Base-by-base conservation (phyloP, 1,140 invertebrate genomes). In the Cherax destructor region DNA sequence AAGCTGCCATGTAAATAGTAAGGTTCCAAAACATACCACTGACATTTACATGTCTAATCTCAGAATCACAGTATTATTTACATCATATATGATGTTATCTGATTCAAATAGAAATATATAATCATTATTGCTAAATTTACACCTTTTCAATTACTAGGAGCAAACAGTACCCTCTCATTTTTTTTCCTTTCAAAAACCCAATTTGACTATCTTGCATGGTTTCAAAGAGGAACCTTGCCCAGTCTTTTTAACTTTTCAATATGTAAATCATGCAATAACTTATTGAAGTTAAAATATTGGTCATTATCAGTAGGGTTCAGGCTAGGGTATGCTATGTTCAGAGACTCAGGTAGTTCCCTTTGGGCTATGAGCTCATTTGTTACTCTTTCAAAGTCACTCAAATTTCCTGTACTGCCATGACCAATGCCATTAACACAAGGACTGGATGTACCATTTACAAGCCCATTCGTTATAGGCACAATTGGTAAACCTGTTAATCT, bases 271-370 rank as follows among this genome's bases (percentile, higher is more conserved):
- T 92, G 91, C n/a, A 92, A 81, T 30, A 88, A 11, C 52, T 84
- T 88, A 69, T 92, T 92, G 52, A 92, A 92, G 21, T 56, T 77
- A 88, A 88, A 92, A 79, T 92, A 92, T 13, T 83, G 81, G 61
- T 88, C 30, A 52, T 92, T 92, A 30, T 88, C 52, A 10, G 91
- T 88, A 52, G 91, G 91, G 80, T 92, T 92, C 9, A 88, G 52
- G 49, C 76, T 69, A 9, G 91, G 91, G 74, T 92, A 92, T 18
- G 41, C 49, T 30, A 88, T n/a, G 49, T 49, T 88, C 4, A 92
- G 86, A 65, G 91, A 92, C 41, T 92, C 91, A 4, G 91, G 91
- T 59, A 92, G 69, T 10, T 92, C 91, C 59, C 91, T 84, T 21
- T 30, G 61, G 18, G 81, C 80, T 79, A 92, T 92, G 47, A 87